These are phyloP conservation scores for Eustalomyia histrio DNA, from an alignment of 2,888 invertebrate genomes.

Conservation along the genomic window DNA sequence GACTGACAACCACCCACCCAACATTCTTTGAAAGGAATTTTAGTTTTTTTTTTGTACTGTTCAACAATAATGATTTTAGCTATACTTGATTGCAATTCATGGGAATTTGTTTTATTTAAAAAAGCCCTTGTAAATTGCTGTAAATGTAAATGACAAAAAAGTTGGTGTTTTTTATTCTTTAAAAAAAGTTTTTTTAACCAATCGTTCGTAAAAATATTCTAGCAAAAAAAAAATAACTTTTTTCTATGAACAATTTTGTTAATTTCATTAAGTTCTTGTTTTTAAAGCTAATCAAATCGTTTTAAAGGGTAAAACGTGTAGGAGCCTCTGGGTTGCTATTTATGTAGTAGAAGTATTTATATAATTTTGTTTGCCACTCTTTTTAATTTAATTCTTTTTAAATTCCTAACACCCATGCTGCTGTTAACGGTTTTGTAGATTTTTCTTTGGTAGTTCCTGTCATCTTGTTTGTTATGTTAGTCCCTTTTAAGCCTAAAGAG, in stretches of 20 bases:
- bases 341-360: background rate
- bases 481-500: slow-evolving; percentile 17
- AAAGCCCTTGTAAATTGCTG: background rate
- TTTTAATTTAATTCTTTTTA: slow-evolving; percentile 16
- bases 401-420: background rate
- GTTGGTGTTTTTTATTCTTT: background rate
- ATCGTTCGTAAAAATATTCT: slow-evolving; percentile 3
- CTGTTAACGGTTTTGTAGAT: slow-evolving; percentile 6
- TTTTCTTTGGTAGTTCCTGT: slow-evolving; percentile 19
- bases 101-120: slow-evolving; percentile 6
- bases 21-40: background rate
- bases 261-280: slow-evolving; percentile 16
- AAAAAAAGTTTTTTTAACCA: slow-evolving; percentile 4
- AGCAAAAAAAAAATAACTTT: background rate
- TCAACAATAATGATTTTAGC: background rate
- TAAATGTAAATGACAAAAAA: slow-evolving; percentile 8
- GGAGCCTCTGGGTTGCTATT: background rate
- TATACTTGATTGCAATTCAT: background rate
- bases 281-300: slow-evolving; percentile 10
- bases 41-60: slow-evolving; percentile 1
- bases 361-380: background rate
- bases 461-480: background rate
- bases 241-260: background rate
- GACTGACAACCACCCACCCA: background rate
- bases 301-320: background rate